These are phyloP conservation scores for Bradypodion pumilum DNA, from an alignment of 2,797 vertebrate species.

Conservation along the genomic window DNA sequence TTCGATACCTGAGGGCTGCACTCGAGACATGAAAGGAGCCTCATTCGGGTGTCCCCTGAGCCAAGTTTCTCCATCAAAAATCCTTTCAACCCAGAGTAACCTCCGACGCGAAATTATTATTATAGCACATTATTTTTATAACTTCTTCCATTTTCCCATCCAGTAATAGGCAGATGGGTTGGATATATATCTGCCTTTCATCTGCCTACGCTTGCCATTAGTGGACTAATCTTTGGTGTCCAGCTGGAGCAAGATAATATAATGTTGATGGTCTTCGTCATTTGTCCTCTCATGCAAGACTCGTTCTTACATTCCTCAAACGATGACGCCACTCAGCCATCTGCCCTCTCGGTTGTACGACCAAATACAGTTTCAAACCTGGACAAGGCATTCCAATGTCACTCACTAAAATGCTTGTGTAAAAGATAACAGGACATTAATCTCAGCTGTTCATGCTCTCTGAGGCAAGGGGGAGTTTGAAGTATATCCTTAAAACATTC, in stretches of 20 bases:
- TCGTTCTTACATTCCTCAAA: neutral
- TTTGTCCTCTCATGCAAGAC: neutral
- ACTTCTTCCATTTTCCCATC: neutral
- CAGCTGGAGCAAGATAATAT: neutral
- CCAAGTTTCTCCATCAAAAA: too few relatives aligned
- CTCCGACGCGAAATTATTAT: too few relatives aligned
- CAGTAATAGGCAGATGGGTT: neutral
- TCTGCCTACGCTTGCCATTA: neutral
- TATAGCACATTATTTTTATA: neutral
- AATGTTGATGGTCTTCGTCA: neutral
- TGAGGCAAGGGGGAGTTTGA: neutral
- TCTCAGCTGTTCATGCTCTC: neutral
- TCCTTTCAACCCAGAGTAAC: too few relatives aligned
- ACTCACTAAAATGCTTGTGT: neutral
- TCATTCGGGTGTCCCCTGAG: too few relatives aligned
- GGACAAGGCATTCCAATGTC: neutral
- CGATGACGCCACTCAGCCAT: neutral
- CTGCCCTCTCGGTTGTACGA: neutral
- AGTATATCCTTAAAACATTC: neutral
- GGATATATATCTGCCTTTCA: neutral
- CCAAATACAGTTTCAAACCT: neutral
- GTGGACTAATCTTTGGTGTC: neutral
- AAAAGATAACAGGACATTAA: neutral
- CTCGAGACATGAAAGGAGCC: too few relatives aligned
- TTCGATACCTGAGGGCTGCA: too few relatives aligned